Evolutionary conservation across 2,113 vertebrate genomes (phyloP), one percentile per base, ranked within the genome.

Genomic region (Scolopax mira): DNA sequence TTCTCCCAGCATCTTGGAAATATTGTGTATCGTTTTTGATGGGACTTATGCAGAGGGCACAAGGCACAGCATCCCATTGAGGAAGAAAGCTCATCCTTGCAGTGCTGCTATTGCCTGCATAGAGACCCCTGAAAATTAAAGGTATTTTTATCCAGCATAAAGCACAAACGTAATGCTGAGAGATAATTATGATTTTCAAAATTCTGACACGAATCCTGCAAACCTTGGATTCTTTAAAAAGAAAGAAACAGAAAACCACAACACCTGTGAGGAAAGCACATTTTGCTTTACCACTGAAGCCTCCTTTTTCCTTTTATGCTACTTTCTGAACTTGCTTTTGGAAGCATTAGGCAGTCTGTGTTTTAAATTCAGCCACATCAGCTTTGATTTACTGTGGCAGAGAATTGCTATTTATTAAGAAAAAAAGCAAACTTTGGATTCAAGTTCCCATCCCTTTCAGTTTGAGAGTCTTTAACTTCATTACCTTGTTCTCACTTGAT

Each of bases 121-220:
- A 16, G 6, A 39, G 8, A 48, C 9, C 4, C 13, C 3, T 0
- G 1, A 30, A 25, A 58, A 25, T 11, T 7, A 18, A 35, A 62
- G n/a, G 17, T 14, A 7, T 14, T 93, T 78, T 60, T 11, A 25
- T 10, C 41, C 41, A n/a, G 27, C 10, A 9, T 11, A 17, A 57
- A 65, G 44, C 37, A 35, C 30, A 10, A 18, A 35, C 0, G 0
- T 30, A 61, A 70, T 1, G n/a, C 49, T 16, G 31, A 66, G 51
- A 37, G 22, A 27, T 0, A 0, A 23, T 8, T 7, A 7, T 0
- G 0, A 18, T 30, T 64, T 42, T 75, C 21, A 4, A 12, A 37
- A 28, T 57, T 49, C 4, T 3, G 41, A 39, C 35, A 37, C 3
- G 6, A 65, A 69, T 46, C 41, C 23, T 46, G 25, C 35, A 39